A percentile compares a stretch with the other conserved stretches of the same genome.
Conservation (phyloP, 2,113 vertebrate species). For the Cephalophus harveyi region DNA sequence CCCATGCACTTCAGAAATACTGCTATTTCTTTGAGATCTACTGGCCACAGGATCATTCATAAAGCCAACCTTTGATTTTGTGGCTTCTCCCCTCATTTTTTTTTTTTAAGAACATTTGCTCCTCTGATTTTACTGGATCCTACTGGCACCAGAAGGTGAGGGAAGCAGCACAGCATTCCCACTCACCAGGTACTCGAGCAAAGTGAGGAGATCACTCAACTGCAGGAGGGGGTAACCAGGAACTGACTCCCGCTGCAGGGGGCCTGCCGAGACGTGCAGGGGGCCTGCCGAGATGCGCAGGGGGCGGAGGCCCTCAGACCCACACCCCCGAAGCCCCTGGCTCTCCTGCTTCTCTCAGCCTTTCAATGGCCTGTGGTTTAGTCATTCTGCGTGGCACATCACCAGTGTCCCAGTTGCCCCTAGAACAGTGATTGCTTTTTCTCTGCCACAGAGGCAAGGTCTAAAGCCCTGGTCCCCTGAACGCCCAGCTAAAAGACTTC, state of each 20-base stretch:
- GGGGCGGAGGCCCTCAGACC: background rate
- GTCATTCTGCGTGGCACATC: background rate
- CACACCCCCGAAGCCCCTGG: fast-evolving
- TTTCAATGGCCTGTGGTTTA: background rate
- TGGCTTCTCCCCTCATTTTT: background rate
- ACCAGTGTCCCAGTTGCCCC: background rate
- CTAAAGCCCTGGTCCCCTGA: background rate
- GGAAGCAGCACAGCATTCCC: background rate
- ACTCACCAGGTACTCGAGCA: background rate
- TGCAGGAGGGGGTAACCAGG: background rate
- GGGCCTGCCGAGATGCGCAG: background rate
- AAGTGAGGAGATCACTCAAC: background rate
- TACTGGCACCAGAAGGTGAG: background rate
- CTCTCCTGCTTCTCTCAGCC: background rate
- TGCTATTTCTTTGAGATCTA: background rate
- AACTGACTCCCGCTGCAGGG: background rate
- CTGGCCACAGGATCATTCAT: background rate
- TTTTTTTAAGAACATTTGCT: background rate
- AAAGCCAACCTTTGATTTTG: background rate
- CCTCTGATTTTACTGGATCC: background rate
- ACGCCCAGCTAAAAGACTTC: background rate
- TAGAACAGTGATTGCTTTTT: background rate
- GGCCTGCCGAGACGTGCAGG: background rate
- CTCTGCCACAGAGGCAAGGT: background rate
- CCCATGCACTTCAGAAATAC: background rate